Base-by-base conservation (phyloP, 2,797 vertebrate genomes). In the Acanthopagrus latus region DNA sequence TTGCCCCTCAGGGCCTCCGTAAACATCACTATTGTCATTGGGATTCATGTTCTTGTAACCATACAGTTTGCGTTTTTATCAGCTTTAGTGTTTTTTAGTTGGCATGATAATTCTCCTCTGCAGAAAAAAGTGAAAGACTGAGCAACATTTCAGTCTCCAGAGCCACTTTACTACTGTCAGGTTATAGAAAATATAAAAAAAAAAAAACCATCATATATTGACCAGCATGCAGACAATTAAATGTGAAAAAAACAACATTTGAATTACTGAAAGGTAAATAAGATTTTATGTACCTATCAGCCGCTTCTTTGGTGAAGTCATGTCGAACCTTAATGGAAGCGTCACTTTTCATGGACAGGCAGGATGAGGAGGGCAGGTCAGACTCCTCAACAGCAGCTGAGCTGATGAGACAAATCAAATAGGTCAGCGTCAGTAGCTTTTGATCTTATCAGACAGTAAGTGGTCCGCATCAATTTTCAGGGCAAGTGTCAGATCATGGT, bases 301-400 rank as follows among this genome's bases (percentile, higher is more conserved):
- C 5, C 1, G 1, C 8, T 11, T 66, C 46, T 9, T 66, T 52
- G 21, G 2, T 5, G 13, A 66, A 59, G 46, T 51, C 18, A 5
- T 9, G 3, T 20, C 1, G 8, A 47, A 10, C 0, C 0, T 20
- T 1, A 7, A 38, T 38, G 5, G 50, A 62, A 1, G 3, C 0
- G 1, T 41, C 50, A n/a, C 65, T 56, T 48, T 33, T 46, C 56
- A 76, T 16, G 13, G 66, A 76, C 51, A 27, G 0, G 2, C 48
- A 38, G 41, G 58, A 69, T 4, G 27, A 47, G 13, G 29, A 1
- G 2, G 66, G 43, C 0, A 13, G 8, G 27, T 50, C 9, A 63
- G 59, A 44, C n/a, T 27, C 41, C 4, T 57, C 21, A 38, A 8
- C 14, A 23, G 20, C 14, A 17, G 14, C 17, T 4, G 46, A 4